Conservation (phyloP, 2,113 vertebrate genomes). For the Callionymus lyra region DNA sequence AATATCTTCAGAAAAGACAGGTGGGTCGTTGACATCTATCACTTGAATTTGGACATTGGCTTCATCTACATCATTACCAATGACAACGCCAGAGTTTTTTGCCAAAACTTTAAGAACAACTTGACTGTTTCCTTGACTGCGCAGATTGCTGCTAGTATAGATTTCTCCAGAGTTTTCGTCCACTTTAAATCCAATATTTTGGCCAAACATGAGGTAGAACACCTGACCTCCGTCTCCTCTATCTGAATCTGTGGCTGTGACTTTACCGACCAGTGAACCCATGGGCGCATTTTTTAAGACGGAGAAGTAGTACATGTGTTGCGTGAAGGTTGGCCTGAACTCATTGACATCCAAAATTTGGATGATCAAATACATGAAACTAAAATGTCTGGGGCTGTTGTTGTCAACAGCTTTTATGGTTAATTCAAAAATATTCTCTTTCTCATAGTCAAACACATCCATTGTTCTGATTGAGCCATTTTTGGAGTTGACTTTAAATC, state of each 20-base stretch:
- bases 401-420: conserved; percentile 58
- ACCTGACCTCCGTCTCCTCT: conserved; percentile 57
- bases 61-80: conserved; percentile 58
- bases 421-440: conserved; percentile 53
- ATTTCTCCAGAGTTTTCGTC: conserved; percentile 52
- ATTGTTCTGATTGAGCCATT: conserved; percentile 55
- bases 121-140: conserved; percentile 40
- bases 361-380: conserved; percentile 53
- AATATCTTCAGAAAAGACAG: conserved; percentile 41
- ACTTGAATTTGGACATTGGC: conserved; percentile 53
- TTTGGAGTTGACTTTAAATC: conserved; percentile 53
- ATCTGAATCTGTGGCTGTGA: conserved; percentile 60
- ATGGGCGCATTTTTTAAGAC: conserved; percentile 49
- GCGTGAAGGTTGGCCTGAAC: conserved; percentile 54
- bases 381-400: conserved; percentile 38
- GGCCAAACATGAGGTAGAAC: conserved; percentile 58
- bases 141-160: conserved; percentile 49
- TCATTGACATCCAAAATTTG: conserved; percentile 61
- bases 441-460: conserved; percentile 64
- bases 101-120: conserved; percentile 53
- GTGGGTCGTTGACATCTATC: conserved; percentile 60
- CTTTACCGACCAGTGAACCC: conserved; percentile 51
- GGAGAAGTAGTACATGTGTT: conserved; percentile 50
- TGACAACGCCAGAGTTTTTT: conserved; percentile 63
- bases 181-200: conserved; percentile 51